A percentile compares a stretch with the other conserved stretches of the same genome.
These are phyloP conservation scores for Pachypanchax playfairii DNA, from an alignment of 2,113 vertebrate species.

Conservation along the genomic window DNA sequence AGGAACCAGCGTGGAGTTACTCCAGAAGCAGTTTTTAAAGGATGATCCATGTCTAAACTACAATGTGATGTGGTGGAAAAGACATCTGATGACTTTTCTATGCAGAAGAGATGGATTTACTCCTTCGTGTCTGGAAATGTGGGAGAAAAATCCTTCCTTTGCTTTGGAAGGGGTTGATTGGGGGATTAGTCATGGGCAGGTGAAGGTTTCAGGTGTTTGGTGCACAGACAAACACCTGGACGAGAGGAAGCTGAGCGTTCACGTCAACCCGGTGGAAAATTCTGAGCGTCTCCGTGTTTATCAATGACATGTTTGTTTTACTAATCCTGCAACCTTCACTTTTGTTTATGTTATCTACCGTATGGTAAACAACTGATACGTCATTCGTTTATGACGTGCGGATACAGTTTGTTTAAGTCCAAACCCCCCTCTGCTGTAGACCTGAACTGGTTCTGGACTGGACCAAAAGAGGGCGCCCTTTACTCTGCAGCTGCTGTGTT, in stretches of 20 bases:
- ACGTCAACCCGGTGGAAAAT: constrained; percentile 7
- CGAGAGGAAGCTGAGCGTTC: not conserved
- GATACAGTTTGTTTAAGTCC: not conserved
- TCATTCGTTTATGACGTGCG: no score
- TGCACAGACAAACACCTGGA: not conserved
- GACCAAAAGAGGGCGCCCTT: constrained; percentile 75
- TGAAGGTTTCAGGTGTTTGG: constrained; percentile 37
- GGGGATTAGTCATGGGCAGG: constrained; percentile 21
- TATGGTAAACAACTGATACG: no score
- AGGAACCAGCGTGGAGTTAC: no score
- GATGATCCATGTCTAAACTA: no score
- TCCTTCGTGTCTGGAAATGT: not conserved
- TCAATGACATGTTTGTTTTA: no score
- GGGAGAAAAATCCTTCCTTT: not conserved
- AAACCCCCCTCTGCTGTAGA: not conserved
- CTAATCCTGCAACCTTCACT: no score
- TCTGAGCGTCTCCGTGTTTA: no score
- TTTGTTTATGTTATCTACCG: not conserved
- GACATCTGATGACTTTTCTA: no score
- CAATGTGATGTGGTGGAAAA: no score
- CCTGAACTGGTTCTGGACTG: not conserved
- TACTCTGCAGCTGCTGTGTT: constrained; percentile 27
- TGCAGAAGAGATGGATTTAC: no score
- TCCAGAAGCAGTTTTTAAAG: no score
- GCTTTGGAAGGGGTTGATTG: not conserved